Evolutionary conservation across 2,113 vertebrate genomes (phyloP), one percentile per base, ranked within the genome.

Genomic region (Chloropsis hardwickii): DNA sequence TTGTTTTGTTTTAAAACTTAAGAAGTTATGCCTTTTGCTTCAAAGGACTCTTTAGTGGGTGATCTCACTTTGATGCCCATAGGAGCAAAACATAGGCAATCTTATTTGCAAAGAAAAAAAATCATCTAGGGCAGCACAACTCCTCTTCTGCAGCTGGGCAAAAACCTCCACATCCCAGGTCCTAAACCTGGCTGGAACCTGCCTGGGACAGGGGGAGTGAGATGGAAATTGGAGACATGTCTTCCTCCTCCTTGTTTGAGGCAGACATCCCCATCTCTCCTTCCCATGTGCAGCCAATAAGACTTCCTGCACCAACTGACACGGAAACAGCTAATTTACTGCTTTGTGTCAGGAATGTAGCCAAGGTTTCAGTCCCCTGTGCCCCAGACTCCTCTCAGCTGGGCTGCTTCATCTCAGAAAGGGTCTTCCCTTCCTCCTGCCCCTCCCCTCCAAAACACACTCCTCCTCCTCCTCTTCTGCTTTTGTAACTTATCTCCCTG

Each of bases 401-500:
- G 21, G 60, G 50, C 79, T 94, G 91, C 70, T 96, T 94, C 94
- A 92, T 85, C 89, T 91, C 78, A 72, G 47, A 88, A 97, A 94
- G 77, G 88, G 91, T 97, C 48, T 18, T 61, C 23, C 72, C 58
- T 95, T 94, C 87, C 58, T 90, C 77, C 84, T 88, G 91, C 93
- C 97, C 98, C 45, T 85, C 85, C 40, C 37, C 37, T 66, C 17
- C 33, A 51, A 58, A 29, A 70, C 53, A 79, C 14, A 57, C 56
- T 83, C 39, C 83, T 85, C 80, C 83, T 85, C 80, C 70, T 95
- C 37, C 57, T 98, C 98, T 95, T 96, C 89, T 97, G 95, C 97
- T 96, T 98, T 97, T 98, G 97, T 97, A 97, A 97, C 96, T 97
- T 95, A 98, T 98, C 97, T 98, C 97, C 67, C 96, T 97, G 97